Evolutionary conservation across 2,797 vertebrate species (phyloP), one percentile per base, ranked within the genome.

Genomic region (Taenioides sp.): DNA sequence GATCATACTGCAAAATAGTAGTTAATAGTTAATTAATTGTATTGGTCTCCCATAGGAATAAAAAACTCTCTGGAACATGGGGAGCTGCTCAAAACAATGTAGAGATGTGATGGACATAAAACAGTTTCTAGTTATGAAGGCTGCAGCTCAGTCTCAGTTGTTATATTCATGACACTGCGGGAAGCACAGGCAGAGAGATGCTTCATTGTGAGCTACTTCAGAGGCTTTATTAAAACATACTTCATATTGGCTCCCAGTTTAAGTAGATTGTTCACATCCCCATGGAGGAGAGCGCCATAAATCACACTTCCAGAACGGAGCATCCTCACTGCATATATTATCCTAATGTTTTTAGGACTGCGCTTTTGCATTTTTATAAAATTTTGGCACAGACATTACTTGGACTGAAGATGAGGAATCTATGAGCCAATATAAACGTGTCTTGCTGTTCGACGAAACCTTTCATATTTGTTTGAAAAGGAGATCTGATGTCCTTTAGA

Each of bases 181-280:
- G 72, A 80, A 78, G 76, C 72, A 65, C 70, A 74, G 67, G 70
- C 71, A 72, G 66, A 78, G 83, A 52, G 73, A 80, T 65, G 72
- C 77, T 88, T 85, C 77, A 82, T 69, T 75, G 70, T 76, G 72
- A 84, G 80, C 78, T 68, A 77, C 82, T 81, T 89, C 75, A 76
- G 70, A 84, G 72, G 74, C 72, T 90, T 91, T 90, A 91, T 91
- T 90, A 90, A 91, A 90, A 87, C 83, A 86, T 89, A 88, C 78
- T 90, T 91, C 81, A 91, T 89, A 86, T 77, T 77, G 80, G 75
- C 84, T 88, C 76, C 74, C 76, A 83, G 72, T 86, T 76, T 80
- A 86, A 89, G 85, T 83, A 82, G 84, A 90, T 87, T 86, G 83
- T 86, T 90, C 82, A 86, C 87, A 88, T 86, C 79, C 80, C 50